A percentile compares a stretch with the other conserved stretches of the same genome.
phyloP scores from a whole-genome alignment of 2,797 vertebrate genomes.

The Myotis myotis region DNA sequence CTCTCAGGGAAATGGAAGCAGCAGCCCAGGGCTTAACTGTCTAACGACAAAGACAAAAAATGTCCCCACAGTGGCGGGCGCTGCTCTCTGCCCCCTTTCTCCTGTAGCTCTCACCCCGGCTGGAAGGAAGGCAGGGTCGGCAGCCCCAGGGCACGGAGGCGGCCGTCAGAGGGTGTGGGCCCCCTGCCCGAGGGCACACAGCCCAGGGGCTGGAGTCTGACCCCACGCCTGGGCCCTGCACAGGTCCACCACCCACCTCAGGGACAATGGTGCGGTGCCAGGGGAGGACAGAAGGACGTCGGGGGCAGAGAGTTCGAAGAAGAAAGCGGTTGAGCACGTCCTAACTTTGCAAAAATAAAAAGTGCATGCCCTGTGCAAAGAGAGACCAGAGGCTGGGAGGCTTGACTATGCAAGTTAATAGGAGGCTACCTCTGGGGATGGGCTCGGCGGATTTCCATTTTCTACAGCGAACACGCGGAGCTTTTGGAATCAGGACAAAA shows the following conservation, averaged over 20 bases:
- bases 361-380: background rate
- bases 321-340: background rate
- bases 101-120: background rate
- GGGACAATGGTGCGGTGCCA: fast-evolving
- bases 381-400: background rate
- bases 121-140: background rate
- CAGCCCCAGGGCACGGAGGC: background rate
- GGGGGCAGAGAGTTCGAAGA: background rate
- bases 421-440: background rate
- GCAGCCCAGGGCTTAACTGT: background rate
- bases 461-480: background rate
- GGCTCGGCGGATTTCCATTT: background rate
- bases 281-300: background rate
- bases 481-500: background rate
- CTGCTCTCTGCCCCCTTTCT: background rate
- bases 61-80: fast-evolving
- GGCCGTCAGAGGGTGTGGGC: background rate
- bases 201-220: background rate
- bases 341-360: conserved; percentile 11
- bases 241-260: background rate
- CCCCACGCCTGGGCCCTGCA: background rate
- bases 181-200: background rate
- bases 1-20: background rate
- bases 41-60: background rate
- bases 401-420: background rate